Conservation (phyloP, 2,888 invertebrate genomes). For the Petrolisthes cinctipes region DNA sequence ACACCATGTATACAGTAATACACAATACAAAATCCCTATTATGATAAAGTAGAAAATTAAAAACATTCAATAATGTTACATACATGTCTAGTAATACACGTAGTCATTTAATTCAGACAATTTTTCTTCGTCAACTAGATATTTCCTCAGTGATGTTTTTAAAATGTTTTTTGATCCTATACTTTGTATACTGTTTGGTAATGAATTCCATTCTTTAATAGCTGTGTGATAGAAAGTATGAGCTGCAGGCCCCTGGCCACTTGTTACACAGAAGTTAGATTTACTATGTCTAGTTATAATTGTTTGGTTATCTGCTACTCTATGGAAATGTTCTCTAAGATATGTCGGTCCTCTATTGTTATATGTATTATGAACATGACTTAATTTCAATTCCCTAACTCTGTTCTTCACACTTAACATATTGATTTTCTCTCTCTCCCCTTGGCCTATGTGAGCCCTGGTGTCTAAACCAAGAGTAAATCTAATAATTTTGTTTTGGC, state of each 20-base stretch:
- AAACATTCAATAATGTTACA: too few species aligned
- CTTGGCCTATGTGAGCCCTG: background rate
- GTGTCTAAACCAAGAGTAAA: background rate
- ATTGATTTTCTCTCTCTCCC: background rate
- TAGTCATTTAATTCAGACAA: too few species aligned
- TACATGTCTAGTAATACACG: too few species aligned
- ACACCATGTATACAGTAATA: too few species aligned
- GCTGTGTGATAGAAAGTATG: background rate
- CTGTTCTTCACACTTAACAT: background rate
- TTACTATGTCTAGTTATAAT: background rate
- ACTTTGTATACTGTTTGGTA: conserved; percentile 7
- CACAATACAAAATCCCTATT: too few species aligned
- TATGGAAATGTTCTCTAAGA: too few species aligned
- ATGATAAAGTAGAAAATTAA: too few species aligned
- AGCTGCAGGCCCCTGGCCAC: background rate
- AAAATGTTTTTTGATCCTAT: background rate
- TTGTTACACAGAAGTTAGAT: conserved; percentile 4
- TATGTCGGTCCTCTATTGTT: too few species aligned
- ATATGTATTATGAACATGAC: conserved; percentile 5
- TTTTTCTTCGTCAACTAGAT: too few species aligned
- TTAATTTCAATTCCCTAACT: background rate
- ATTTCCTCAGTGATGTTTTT: too few species aligned
- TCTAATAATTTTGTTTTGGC: conserved; percentile 11
- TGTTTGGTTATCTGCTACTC: background rate
- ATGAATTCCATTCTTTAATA: conserved; percentile 3